Conservation (phyloP, 1,140 invertebrate genomes). For the Drosophila pectinifera region DNA sequence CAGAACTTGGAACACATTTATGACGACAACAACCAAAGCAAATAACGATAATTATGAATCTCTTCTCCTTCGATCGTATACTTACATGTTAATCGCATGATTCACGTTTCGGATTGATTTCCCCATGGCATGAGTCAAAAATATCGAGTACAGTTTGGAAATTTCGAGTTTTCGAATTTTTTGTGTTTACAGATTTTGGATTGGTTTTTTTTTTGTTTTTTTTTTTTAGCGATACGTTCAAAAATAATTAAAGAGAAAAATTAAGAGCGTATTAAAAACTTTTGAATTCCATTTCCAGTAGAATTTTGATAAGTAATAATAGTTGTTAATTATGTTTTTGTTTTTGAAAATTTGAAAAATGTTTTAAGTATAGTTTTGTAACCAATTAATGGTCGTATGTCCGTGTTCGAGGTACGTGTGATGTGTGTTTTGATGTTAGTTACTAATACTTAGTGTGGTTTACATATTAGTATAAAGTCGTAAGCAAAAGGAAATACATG, state of each 20-base stretch:
- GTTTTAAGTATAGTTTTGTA: slow-evolving; percentile 37
- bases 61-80: slow-evolving; percentile 49
- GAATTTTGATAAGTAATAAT: slow-evolving; percentile 66
- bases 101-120: slow-evolving; percentile 66
- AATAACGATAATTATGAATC: slow-evolving; percentile 79
- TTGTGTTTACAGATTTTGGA: slow-evolving; percentile 59
- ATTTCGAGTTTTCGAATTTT: slow-evolving; percentile 58
- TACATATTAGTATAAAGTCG: slow-evolving; percentile 59
- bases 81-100: slow-evolving; percentile 65
- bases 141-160: slow-evolving; percentile 71
- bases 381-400: slow-evolving; percentile 39
- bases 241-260: slow-evolving; percentile 84
- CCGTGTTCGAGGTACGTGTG: slow-evolving; percentile 32
- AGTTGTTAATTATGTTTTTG: slow-evolving; percentile 6
- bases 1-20: slow-evolving; percentile 76
- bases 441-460: slow-evolving; percentile 59
- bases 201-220: slow-evolving; percentile 44
- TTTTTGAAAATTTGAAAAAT: slow-evolving; percentile 64
- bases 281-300: slow-evolving; percentile 73
- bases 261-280: slow-evolving; percentile 79
- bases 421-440: slow-evolving; percentile 18
- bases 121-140: slow-evolving; percentile 69
- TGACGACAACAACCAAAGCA: slow-evolving; percentile 82
- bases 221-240: slow-evolving; percentile 80
- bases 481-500: slow-evolving; percentile 70